These are phyloP conservation scores for Trissolcus japonicus DNA, from an alignment of 2,888 invertebrate genomes.

Conservation along the genomic window DNA sequence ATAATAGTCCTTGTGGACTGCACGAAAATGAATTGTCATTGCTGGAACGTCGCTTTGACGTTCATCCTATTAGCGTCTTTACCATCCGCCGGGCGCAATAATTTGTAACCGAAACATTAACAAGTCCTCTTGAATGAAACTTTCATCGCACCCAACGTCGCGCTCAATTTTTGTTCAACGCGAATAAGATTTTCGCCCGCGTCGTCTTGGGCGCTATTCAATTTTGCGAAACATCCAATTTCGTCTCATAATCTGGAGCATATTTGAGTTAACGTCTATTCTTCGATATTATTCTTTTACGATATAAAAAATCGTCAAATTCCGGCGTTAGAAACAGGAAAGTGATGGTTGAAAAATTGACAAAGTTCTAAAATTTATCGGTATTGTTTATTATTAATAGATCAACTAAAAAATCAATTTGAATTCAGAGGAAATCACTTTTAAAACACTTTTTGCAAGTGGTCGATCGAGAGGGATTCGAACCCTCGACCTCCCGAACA, in stretches of 20 bases:
- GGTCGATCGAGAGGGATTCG: too few species aligned
- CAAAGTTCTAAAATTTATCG: not conserved
- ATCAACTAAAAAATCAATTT: too few species aligned
- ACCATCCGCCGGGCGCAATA: constrained; percentile 9
- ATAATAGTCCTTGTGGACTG: constrained; percentile 21
- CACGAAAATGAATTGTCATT: constrained; percentile 34
- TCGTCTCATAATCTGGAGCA: not conserved
- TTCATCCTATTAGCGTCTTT: constrained; percentile 18
- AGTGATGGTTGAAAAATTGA: not conserved
- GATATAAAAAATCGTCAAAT: not conserved
- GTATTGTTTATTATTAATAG: too few species aligned
- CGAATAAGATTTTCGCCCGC: constrained; percentile 2
- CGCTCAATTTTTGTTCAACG: constrained; percentile 3
- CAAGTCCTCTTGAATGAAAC: constrained; percentile 1
- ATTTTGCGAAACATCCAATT: constrained; percentile 5
- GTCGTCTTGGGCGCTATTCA: not conserved
- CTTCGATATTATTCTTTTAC: not conserved
- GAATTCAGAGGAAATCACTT: too few species aligned
- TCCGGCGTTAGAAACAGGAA: not conserved
- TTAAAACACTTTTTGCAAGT: too few species aligned
- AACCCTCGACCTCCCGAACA: too few species aligned
- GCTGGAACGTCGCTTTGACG: constrained; percentile 18
- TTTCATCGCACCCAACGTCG: not conserved
- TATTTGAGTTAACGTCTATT: not conserved
- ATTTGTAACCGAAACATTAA: constrained; percentile 21